Base-by-base conservation (phyloP, 2,888 invertebrate genomes). In the Scaptomyza polygonia region DNA sequence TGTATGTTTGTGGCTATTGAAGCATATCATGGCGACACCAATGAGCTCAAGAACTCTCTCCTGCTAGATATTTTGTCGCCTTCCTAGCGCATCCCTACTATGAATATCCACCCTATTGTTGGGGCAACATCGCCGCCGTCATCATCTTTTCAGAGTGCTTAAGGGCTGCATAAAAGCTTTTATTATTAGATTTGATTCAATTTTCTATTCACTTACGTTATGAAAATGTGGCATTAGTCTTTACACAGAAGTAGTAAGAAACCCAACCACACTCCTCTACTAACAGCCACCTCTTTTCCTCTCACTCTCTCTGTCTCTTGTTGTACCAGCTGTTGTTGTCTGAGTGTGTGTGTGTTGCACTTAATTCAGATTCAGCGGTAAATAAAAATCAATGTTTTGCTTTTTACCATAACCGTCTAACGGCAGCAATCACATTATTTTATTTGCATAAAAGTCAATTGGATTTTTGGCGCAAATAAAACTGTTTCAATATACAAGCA, bases 171-270 rank as follows among this genome's bases (percentile, higher is more conserved):
- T 85, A 85, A 85, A 85, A 85, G 84, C 84, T 86, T 85, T 85
- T 85, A 84, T 86, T 85, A 85, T 85, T 85, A 86, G 84, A 85
- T 86, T 85, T 85, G 83, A 85, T 85, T 85, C 84, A 85, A 85
- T 85, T 85, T 85, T 85, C 84, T 85, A 86, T 85, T 85, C 86
- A 85, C 84, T 85, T 85, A 86, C 84, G 76, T 85, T 85, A 86
- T 85, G 84, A 85, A 85, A 85, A 85, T 85, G 84, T 84, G 78
- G 79, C 79, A 68, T 67, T 65, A 58, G 54, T 53, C 54, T 49
- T 36, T 21, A 27, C 45, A 57, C n/a, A n/a, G n/a, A n/a, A n/a
- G n/a, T 49, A 44, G 34, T 58, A 47, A n/a, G n/a, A 11, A 11
- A 3, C 48, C n/a, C 34, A 6, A n/a, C n/a, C n/a, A n/a, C n/a